Percentiles rank a stretch among this genome's conserved stretches.
Evolutionary conservation across 2,797 vertebrate species (phyloP).

Genomic region (Anabas testudineus): DNA sequence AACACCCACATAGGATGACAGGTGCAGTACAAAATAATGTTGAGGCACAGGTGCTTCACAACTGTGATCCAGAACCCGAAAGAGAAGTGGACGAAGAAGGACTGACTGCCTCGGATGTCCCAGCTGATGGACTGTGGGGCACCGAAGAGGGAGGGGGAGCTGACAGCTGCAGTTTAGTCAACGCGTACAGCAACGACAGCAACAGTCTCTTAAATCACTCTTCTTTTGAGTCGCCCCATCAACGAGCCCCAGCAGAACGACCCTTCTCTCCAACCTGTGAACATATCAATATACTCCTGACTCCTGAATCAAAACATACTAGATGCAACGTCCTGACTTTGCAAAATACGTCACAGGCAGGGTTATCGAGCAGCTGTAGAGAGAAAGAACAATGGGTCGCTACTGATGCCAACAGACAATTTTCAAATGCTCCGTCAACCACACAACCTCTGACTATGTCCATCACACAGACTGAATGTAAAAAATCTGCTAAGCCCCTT

Average conservation of each 20-base stretch:
- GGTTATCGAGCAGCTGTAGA: neutral
- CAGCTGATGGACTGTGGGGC: conserved; percentile 60
- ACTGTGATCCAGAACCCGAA: conserved; percentile 41
- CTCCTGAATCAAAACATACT: conserved; percentile 55
- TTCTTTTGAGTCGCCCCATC: conserved; percentile 30
- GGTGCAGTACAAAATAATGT: conserved; percentile 9
- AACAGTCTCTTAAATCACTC: conserved; percentile 14
- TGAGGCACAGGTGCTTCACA: conserved; percentile 12
- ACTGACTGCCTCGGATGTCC: conserved; percentile 14
- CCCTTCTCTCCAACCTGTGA: conserved; percentile 77
- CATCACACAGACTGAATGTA: conserved; percentile 15
- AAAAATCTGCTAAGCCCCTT: conserved; percentile 5
- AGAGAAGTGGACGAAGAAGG: conserved; percentile 12
- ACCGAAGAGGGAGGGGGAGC: conserved; percentile 44
- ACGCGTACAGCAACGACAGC: conserved; percentile 47
- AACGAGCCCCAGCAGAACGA: conserved; percentile 77
- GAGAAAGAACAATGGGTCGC: conserved; percentile 9
- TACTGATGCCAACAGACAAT: neutral
- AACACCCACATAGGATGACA: conserved; percentile 10
- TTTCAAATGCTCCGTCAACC: neutral
- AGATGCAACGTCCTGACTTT: conserved; percentile 11
- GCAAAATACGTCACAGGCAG: conserved; percentile 28
- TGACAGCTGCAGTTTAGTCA: conserved; percentile 26
- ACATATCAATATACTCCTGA: conserved; percentile 2
- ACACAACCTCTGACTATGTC: conserved; percentile 1